These are phyloP conservation scores for Frieseomelitta varia DNA, from an alignment of 1,140 invertebrate genomes.

Conservation along the genomic window DNA sequence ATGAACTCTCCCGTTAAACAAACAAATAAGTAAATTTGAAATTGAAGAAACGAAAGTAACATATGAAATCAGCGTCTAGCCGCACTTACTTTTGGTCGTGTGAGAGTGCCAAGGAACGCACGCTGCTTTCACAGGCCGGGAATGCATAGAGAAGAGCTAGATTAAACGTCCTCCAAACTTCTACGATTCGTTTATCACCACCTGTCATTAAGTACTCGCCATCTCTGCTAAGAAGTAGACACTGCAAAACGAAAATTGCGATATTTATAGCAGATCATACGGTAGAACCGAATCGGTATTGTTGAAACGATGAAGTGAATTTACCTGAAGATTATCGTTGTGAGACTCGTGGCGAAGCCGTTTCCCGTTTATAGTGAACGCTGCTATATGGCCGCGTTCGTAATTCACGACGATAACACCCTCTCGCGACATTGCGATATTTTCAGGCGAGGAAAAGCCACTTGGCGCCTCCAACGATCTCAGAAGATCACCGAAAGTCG, in stretches of 20 bases:
- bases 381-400: conserved; percentile 94
- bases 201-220: conserved; percentile 99
- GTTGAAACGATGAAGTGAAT: conserved; percentile 38
- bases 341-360: conserved; percentile 93
- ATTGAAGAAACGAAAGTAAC: too few relatives aligned
- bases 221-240: conserved; percentile 96
- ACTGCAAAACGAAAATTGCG: conserved; percentile 83
- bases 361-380: conserved; percentile 96
- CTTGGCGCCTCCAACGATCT: conserved; percentile 92
- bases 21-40: too few relatives aligned
- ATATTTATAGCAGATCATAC: neutral
- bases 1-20: neutral
- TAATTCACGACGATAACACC: conserved; percentile 98
- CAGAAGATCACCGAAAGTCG: conserved; percentile 98
- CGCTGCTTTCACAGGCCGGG: conserved; percentile 96
- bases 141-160: conserved; percentile 98
- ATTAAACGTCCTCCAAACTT: conserved; percentile 99
- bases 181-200: conserved; percentile 97
- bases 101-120: conserved; percentile 95
- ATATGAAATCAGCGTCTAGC: neutral
- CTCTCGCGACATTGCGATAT: conserved; percentile 96
- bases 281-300: too few relatives aligned
- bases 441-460: conserved; percentile 92
- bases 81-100: conserved; percentile 96
- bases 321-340: conserved; percentile 97